These are phyloP conservation scores for Mnemiopsis leidyi DNA, from an alignment of 37 sponge, comb jelly and placozoan species.

Conservation along the genomic window DNA sequence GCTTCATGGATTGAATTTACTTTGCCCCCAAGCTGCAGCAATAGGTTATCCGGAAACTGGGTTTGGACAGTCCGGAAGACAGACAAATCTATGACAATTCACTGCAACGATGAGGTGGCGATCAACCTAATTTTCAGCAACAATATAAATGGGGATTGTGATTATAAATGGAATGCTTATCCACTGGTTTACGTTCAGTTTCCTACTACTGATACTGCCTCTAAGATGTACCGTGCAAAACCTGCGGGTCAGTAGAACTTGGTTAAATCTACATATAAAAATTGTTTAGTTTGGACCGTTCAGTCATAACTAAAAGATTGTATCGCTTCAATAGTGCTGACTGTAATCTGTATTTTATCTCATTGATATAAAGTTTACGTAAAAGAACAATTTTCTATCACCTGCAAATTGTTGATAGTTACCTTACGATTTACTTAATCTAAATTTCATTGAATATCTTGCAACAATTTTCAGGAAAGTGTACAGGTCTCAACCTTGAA, in stretches of 20 bases:
- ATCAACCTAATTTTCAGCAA: not conserved
- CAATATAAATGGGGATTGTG: not conserved
- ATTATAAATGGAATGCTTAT: not conserved
- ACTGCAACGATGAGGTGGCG: not conserved
- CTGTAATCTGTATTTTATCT: too few species aligned
- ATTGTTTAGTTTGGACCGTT: too few species aligned
- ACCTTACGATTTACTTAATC: too few species aligned
- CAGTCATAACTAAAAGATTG: too few species aligned
- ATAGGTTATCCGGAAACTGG: not conserved
- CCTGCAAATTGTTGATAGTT: too few species aligned
- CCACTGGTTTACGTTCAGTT: not conserved
- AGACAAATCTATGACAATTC: not conserved
- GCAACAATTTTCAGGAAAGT: not conserved
- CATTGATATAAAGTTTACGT: too few species aligned
- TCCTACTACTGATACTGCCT: not conserved
- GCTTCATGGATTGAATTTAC: not conserved
- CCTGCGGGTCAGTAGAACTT: not conserved
- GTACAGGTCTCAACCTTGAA: not conserved
- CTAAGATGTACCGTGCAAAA: not conserved
- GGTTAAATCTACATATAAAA: too few species aligned
- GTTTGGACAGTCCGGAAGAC: not conserved
- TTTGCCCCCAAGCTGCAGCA: not conserved
- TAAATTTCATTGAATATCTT: too few species aligned
- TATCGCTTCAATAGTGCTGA: too few species aligned
- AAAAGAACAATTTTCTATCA: too few species aligned